phyloP scores from a whole-genome alignment of 1,140 invertebrate genomes.

The Aphelinus atriplicis region DNA sequence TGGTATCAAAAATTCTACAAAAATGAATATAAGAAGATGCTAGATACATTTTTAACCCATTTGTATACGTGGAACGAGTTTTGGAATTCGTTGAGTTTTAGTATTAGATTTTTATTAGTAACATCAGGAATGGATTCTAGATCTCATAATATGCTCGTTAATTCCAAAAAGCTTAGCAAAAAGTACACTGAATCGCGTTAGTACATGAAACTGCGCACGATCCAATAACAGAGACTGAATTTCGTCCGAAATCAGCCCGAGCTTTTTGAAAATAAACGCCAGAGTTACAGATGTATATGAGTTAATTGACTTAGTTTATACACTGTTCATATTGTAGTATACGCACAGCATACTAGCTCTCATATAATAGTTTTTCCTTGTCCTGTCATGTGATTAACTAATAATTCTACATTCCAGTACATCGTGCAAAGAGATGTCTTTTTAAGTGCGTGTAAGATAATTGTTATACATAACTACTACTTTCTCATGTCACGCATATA shows the following conservation, averaged over 20 bases:
- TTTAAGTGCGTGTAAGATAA: slow-evolving; percentile 29
- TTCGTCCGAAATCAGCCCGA: slow-evolving; percentile 22
- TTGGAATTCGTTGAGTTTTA: too few species aligned
- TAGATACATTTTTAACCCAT: too few species aligned
- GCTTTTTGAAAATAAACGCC: slow-evolving; percentile 11
- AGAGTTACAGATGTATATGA: slow-evolving; percentile 32
- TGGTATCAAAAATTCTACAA: too few species aligned
- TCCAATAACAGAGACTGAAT: slow-evolving; percentile 16
- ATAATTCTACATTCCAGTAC: slow-evolving; percentile 16
- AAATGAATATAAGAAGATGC: too few species aligned
- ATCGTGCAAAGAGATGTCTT: slow-evolving; percentile 28
- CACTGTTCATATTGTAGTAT: slow-evolving; percentile 42
- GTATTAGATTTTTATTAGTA: too few species aligned
- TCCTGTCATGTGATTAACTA: slow-evolving; percentile 7
- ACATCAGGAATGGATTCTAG: too few species aligned
- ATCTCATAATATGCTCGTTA: background rate
- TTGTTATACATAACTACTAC: slow-evolving; percentile 26
- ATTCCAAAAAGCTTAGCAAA: slow-evolving; percentile 7
- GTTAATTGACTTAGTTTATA: slow-evolving; percentile 55
- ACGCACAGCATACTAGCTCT: slow-evolving; percentile 20
- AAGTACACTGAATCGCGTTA: background rate
- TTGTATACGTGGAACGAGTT: too few species aligned
- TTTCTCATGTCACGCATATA: slow-evolving; percentile 26
- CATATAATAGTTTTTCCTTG: slow-evolving; percentile 21
- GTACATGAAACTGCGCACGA: background rate